Evolutionary conservation across 2,113 vertebrate genomes (phyloP), one percentile per base, ranked within the genome.

Genomic region (Crocuta crocuta): DNA sequence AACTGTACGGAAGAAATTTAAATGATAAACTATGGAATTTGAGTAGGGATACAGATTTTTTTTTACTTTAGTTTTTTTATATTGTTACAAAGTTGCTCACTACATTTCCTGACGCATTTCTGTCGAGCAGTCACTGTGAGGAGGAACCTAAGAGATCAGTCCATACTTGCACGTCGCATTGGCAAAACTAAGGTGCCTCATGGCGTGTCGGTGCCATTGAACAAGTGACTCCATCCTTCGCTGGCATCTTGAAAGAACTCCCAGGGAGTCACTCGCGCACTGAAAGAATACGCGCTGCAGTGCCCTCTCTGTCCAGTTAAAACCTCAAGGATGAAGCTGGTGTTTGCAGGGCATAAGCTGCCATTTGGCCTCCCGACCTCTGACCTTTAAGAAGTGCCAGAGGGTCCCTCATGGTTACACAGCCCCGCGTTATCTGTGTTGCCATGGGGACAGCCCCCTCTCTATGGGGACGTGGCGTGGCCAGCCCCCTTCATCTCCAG

Each of bases 341-440:
- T 79, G 50, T 95, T 96, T 92, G 73, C 87, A 89, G 70, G 26
- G 43, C 31, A n/a, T 63, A 65, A 81, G n/a, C 61, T 95, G 76
- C 50, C 80, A 66, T 94, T 97, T 92, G 92, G 31, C 68, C 39
- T 45, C 35, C 68, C 94, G 87, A 48, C 78, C 86, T 68, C 87
- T 68, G 50, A 85, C 91, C 92, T 92, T 71, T 63, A 66, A 71
- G 68, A 97, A 92, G 63, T 63, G 13, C 55, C 86, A 61, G 26
- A 94, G 8, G 33, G 33, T 10, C 43, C 39, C n/a, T 50, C 5
- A 33, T 65, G 89, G 39, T 28, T 35, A 28, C 4, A n/a, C 24
- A 66, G 79, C 43, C 53, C 17, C 3, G 11, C 15, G 45, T 10
- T 79, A 71, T 39, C 78, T 45, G 11, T 48, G 24, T 89, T 31